Base-by-base conservation (phyloP, 1,140 invertebrate genomes). In the Drosophila sproati region DNA sequence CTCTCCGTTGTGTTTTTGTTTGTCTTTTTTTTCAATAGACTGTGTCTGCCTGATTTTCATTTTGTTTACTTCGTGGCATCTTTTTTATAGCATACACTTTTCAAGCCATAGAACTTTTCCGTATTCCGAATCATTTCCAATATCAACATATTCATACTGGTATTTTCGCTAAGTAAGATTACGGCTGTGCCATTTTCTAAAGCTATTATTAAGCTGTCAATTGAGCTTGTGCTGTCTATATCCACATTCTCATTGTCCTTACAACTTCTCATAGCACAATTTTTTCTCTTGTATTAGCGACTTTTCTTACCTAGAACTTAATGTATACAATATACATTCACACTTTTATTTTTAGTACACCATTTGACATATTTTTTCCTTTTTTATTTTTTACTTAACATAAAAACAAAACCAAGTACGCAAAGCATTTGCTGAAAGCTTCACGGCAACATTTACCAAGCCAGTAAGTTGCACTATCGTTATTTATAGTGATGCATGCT, bases 11-110 rank as follows among this genome's bases (percentile, higher is more conserved):
- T 29, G 57, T 50, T 62, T 78, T 60, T 60, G 50, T 51, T 39
- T 59, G 43, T 51, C 20, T 12, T 31, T 73, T 55, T 51, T 48
- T 81, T 81, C 80, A 86, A 86, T 81, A 83, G 72, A 73, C 69
- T 88, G 69, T 88, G 71, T 73, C 71, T 74, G 78, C 55, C 47
- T 71, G 45, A 77, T 71, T 66, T 59, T 41, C 54, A 64, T 77
- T 39, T 68, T 72, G 76, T 68, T 74, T 68, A 73, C 75, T 77
- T 74, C 73, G 63, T 47, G 67, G 57, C 52, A 74, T 34, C 32
- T 20, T 60, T 79, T 77, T 62, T 77, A 74, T 57, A 37, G 60
- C 60, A 45, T 8, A 66, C 76, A 66, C 37, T 66, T 79, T 1
- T 32, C 45, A 32, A 12, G 34, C 57, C 52, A 56, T 50, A 7